phyloP scores from a whole-genome alignment of 2,797 vertebrate species.

The Atherinosoma microstoma region DNA sequence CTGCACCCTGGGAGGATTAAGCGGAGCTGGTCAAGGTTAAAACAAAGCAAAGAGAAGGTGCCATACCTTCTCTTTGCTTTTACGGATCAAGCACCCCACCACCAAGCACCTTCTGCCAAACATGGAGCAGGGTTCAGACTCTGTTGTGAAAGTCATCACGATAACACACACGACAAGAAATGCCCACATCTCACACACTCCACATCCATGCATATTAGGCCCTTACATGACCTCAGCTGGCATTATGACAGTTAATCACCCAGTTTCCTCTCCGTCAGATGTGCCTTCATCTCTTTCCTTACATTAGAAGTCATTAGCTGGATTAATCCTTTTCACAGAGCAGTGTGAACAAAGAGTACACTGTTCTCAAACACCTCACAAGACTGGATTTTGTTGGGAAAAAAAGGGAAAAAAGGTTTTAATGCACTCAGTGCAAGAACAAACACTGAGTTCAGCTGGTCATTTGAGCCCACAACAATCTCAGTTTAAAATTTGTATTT shows the following conservation, averaged over 20 bases:
- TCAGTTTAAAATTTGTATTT: not conserved
- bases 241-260: conserved; percentile 4
- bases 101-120: conserved; percentile 8
- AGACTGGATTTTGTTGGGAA: conserved; percentile 67
- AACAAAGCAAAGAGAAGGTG: conserved; percentile 46
- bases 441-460: conserved; percentile 12
- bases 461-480: not conserved
- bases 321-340: conserved; percentile 71
- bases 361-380: conserved; percentile 79
- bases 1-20: conserved; percentile 59
- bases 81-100: conserved; percentile 14
- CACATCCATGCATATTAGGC: not conserved
- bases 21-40: conserved; percentile 41
- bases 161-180: conserved; percentile 13
- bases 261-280: conserved; percentile 50
- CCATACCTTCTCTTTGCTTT: conserved; percentile 16
- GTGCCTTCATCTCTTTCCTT: conserved; percentile 63
- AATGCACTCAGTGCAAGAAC: conserved; percentile 23
- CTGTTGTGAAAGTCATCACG: conserved; percentile 24
- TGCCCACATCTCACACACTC: conserved; percentile 8
- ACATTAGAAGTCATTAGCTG: conserved; percentile 74
- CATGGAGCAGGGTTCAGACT: not conserved
- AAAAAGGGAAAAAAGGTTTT: conserved; percentile 26
- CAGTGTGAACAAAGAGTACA: conserved; percentile 74
- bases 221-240: conserved; percentile 14